A percentile compares a stretch with the other conserved stretches of the same genome.
These are phyloP conservation scores for Nycticebus coucang DNA, from an alignment of 2,113 vertebrate species.

Conservation along the genomic window DNA sequence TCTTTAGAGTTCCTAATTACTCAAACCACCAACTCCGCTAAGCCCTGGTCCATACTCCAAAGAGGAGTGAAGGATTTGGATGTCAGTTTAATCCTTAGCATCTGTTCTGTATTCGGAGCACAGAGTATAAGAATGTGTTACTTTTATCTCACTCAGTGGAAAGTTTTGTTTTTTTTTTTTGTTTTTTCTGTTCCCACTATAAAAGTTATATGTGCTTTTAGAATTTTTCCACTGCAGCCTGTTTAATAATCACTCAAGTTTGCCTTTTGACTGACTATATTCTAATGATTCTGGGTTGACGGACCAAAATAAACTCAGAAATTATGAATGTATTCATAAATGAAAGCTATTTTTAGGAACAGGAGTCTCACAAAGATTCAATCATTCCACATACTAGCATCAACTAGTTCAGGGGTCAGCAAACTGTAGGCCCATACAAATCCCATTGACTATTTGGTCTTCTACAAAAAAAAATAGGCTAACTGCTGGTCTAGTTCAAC, in stretches of 20 bases:
- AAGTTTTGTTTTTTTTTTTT: not conserved
- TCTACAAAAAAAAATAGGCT: not conserved
- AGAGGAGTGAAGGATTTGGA: slow-evolving; percentile 54
- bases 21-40: slow-evolving; percentile 41
- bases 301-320: not conserved
- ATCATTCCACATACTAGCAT: not conserved
- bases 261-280: slow-evolving; percentile 16
- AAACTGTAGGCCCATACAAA: not conserved
- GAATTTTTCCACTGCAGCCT: not conserved
- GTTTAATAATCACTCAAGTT: not conserved
- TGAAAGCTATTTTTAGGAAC: not conserved
- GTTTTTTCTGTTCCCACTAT: slow-evolving; percentile 46
- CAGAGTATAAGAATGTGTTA: slow-evolving; percentile 26
- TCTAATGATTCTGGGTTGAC: not conserved
- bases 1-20: slow-evolving; percentile 77
- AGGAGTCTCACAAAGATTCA: not conserved
- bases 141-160: slow-evolving; percentile 13
- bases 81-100: slow-evolving; percentile 61
- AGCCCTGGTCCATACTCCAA: slow-evolving; percentile 53
- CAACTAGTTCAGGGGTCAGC: not conserved
- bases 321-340: not conserved
- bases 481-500: not conserved
- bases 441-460: not conserved
- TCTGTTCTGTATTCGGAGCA: slow-evolving; percentile 65
- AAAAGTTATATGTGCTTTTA: not conserved